Conservation (phyloP, 2,888 invertebrate species). For the Ochlodes sylvanus region DNA sequence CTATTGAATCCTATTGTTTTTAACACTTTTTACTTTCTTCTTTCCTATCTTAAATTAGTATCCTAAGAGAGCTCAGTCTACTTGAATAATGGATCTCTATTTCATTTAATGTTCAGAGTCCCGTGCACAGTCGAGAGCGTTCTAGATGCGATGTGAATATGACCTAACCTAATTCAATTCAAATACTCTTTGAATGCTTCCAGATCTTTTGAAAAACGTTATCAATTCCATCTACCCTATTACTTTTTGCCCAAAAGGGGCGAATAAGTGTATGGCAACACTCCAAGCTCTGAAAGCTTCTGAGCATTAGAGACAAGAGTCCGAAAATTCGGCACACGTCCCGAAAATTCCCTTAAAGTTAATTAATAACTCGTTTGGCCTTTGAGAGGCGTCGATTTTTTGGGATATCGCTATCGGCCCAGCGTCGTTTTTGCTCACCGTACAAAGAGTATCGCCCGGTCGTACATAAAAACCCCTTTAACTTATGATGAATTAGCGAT, state of each 20-base stretch:
- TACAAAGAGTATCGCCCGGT: constrained; percentile 70
- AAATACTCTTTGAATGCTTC: constrained; percentile 33
- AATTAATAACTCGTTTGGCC: constrained; percentile 73
- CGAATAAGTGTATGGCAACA: constrained; percentile 38
- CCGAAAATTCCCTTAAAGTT: constrained; percentile 65
- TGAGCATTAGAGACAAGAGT: constrained; percentile 38
- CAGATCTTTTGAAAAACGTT: constrained; percentile 38
- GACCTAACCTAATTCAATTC: constrained; percentile 38
- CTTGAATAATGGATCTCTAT: background rate
- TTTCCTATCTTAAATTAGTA: background rate
- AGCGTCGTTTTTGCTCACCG: constrained; percentile 75
- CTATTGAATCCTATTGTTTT: background rate
- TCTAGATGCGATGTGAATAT: constrained; percentile 18
- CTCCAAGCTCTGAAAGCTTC: constrained; percentile 37
- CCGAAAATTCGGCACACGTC: constrained; percentile 30
- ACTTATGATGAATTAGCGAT: constrained; percentile 86
- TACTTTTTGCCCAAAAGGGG: constrained; percentile 37
- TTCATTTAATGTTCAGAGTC: background rate
- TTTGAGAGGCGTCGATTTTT: constrained; percentile 66
- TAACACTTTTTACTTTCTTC: background rate
- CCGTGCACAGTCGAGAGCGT: background rate
- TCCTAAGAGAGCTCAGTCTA: background rate
- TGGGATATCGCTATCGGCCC: constrained; percentile 56
- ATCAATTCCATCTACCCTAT: constrained; percentile 38
- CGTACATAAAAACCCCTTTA: constrained; percentile 84